Base-by-base conservation (phyloP, 1,140 invertebrate species). In the Rhizoglyphus robini region DNA sequence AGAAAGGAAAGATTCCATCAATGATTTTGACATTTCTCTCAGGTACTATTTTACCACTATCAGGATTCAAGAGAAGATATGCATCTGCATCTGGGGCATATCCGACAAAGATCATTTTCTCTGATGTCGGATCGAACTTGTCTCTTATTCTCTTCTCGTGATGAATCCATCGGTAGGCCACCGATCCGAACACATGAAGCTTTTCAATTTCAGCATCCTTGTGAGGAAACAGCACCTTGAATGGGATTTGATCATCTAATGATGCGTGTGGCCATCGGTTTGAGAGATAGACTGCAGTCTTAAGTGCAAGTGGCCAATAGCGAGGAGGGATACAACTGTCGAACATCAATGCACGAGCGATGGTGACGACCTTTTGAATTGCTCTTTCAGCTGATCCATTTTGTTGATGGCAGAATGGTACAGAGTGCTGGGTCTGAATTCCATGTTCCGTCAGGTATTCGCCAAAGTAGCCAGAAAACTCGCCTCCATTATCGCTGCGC, bases 311-410 rank as follows among this genome's bases (percentile, higher is more conserved):
- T 32, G 54, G 20, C 30, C 25, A 30, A 11, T 11, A 41, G 11
- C 47, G 23, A 20, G 20, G 3, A 2, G 59, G 38, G 27, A 46
- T 4, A 8, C 47, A 27, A 2, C 25, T 20, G n/a, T 62, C 36
- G 23, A 23, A 8, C 32, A 69, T 18, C 68, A 69, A 69, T 2
- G 51, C 29, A 13, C 68, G 48, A 0, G 69, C 48, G 20, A 57
- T 49, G 34, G 54, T 49, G 1, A 71, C 51, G 4, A 79, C 60
- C 4, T 71, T 78, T 29, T 76, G 63, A 58, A 78, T 77, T 25
- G 69, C 70, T 49, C 75, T 62, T 67, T 77, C 75, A 54, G 71
- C 68, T 18, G 72, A 65, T 20, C 74, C 75, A 71, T 78, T 78
- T 65, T 74, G 72, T 65, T 78, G 66, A 29, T 75, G 75, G 11